These are phyloP conservation scores for Pangasius djambal DNA, from an alignment of 2,797 vertebrate genomes.

Conservation along the genomic window DNA sequence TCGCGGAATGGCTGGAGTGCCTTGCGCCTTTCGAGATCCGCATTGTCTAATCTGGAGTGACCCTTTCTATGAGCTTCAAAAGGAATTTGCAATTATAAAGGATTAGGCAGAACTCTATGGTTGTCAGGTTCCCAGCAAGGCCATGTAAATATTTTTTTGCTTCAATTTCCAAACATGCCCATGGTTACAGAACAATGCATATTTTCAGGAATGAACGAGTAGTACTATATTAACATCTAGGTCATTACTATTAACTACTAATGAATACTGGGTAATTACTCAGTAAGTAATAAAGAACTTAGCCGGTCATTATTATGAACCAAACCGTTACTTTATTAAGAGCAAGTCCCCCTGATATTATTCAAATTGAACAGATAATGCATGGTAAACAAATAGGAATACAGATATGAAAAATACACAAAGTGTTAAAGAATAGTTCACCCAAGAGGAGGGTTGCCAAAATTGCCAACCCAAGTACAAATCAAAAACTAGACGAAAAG, in stretches of 20 bases:
- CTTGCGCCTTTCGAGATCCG: slow-evolving; percentile 23
- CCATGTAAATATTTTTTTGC: background rate
- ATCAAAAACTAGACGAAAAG: background rate
- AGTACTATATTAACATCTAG: background rate
- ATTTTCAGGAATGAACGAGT: background rate
- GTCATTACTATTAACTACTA: background rate
- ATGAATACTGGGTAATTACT: background rate
- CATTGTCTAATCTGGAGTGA: slow-evolving; percentile 46
- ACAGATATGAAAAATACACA: background rate
- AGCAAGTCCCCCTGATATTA: background rate
- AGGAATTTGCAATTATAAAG: slow-evolving; percentile 12
- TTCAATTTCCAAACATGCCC: background rate
- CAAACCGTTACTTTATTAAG: background rate
- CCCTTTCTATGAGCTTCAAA: slow-evolving; percentile 41
- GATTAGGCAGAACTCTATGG: background rate
- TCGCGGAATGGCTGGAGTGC: slow-evolving; percentile 12
- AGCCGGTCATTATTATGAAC: no score
- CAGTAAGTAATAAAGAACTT: background rate
- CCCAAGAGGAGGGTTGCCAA: no score
- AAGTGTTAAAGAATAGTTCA: background rate
- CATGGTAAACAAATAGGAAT: background rate
- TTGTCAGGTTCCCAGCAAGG: background rate
- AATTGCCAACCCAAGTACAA: background rate
- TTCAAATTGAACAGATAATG: background rate
- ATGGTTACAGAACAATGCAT: background rate